Evolutionary conservation across 2,113 vertebrate species (phyloP).

Genomic region (Bos taurus): ARS-UCD2.0 NC_037348.1:64789501-64790000

Average conservation of each 20-base stretch:
- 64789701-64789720: neutral
- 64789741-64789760: neutral
- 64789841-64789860: neutral
- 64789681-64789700: rapidly evolving
- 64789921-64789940: neutral
- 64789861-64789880: neutral
- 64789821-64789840: neutral
- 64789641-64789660: neutral
- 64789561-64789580: neutral
- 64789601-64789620: neutral
- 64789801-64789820: rapidly evolving
- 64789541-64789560: neutral
- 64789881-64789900: neutral
- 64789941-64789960: neutral
- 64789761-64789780: neutral
- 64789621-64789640: neutral
- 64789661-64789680: neutral
- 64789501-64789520: no score
- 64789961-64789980: neutral
- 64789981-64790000: neutral
- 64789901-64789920: neutral
- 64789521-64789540: neutral
- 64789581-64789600: neutral
- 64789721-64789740: neutral
- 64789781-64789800: rapidly evolving